Evolutionary conservation across 1,140 invertebrate genomes (phyloP).

Genomic region (Tetragnatha versicolor): DNA sequence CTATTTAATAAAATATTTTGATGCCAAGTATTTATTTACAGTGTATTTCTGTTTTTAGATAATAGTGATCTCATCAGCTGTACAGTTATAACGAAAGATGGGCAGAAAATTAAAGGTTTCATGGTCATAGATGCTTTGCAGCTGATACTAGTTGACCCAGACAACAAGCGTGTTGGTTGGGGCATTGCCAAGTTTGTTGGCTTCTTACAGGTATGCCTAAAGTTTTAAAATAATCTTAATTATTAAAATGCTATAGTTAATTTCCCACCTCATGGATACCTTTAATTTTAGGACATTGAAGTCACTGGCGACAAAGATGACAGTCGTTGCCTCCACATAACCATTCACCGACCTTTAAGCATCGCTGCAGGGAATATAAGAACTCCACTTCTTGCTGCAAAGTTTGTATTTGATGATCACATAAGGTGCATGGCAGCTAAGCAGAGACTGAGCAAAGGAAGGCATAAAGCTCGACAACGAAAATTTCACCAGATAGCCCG

Average conservation of each 20-base stretch:
- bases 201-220: conserved; percentile 67
- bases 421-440: conserved; percentile 79
- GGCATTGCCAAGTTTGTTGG: conserved; percentile 93
- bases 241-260: neutral
- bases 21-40: neutral
- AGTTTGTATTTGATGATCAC: conserved; percentile 98
- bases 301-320: conserved; percentile 93
- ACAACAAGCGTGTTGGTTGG: conserved; percentile 91
- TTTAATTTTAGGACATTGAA: conserved; percentile 69
- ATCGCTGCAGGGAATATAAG: conserved; percentile 63
- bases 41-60: conserved; percentile 71
- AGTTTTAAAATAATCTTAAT: neutral
- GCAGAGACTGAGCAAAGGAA: conserved; percentile 80
- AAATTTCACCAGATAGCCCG: conserved; percentile 95
- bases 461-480: conserved; percentile 91
- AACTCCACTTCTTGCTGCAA: conserved; percentile 74
- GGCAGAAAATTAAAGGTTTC: conserved; percentile 87
- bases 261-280: neutral
- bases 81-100: conserved; percentile 88
- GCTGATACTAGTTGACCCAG: conserved; percentile 95
- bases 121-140: conserved; percentile 94
- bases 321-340: conserved; percentile 92
- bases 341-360: conserved; percentile 84
- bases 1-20: neutral
- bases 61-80: conserved; percentile 97